Conservation (phyloP, 2,797 vertebrate genomes). For the Aldrovandia affinis region DNA sequence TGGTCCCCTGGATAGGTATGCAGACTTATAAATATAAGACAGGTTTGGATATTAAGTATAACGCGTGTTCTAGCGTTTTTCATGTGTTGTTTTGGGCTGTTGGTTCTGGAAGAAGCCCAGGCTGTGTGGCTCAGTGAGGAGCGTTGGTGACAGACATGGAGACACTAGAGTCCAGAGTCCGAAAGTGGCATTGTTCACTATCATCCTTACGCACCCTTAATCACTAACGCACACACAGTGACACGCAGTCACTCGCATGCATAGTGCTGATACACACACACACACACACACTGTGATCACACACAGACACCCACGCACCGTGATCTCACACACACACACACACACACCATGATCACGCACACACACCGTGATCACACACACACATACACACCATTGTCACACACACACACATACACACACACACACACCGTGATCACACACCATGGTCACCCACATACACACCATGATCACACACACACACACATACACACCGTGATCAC, state of each 20-base stretch:
- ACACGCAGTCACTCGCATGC: neutral
- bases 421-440: neutral
- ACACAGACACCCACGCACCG: no score
- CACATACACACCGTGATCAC: no score
- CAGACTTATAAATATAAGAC: neutral
- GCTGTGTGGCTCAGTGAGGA: neutral
- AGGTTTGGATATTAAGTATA: neutral
- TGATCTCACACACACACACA: no score
- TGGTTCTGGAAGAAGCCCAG: neutral
- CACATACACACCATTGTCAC: constrained; percentile 6
- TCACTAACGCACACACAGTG: neutral
- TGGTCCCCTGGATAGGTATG: constrained; percentile 34
- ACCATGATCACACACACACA: no score
- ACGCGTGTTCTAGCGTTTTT: neutral
- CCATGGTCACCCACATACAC: no score
- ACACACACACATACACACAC: constrained; percentile 8
- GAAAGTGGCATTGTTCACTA: constrained; percentile 25
- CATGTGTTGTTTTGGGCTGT: neutral
- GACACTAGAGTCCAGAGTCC: neutral
- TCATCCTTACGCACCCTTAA: constrained; percentile 26
- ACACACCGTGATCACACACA: neutral
- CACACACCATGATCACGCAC: neutral
- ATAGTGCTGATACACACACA: no score
- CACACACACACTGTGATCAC: no score
- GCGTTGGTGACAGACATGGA: neutral